Evolutionary conservation across 2,797 vertebrate genomes (phyloP), one percentile per base, ranked within the genome.

Genomic region (Halcyon leucocephala): DNA sequence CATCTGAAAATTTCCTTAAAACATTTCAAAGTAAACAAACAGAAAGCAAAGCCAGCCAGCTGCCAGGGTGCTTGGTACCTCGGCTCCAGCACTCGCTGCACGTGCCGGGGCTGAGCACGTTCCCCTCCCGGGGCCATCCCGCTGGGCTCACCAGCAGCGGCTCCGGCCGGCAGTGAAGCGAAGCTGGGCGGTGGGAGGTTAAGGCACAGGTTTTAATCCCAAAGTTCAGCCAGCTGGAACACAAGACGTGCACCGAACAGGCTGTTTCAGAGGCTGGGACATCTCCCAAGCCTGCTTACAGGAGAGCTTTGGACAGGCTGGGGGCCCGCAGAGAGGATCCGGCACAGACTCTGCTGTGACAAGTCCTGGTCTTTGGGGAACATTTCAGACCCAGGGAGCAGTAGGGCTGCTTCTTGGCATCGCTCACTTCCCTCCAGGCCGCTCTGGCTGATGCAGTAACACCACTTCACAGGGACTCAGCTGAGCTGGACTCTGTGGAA

Each of bases 151-250:
- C 46, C 21, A 21, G 20, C 21, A 11, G 46, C 48, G 3, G 48
- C 48, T 48, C 22, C 12, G 48, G 48, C 12, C 12, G 10, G 12
- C 22, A 21, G 21, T 12, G 4, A 37, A 37, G 37, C 37, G 10
- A 37, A 37, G 37, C 65, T 1, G 0, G 41, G 6, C 21, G 69
- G 54, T 31, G 66, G 48, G 85, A 95, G 78, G 66, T 96, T 98
- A 98, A 98, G 98, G 98, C 98, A 98, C 98, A 97, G 93, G 96
- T 90, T 97, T 97, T 77, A 92, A 97, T 97, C 97, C 96, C 62
- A 73, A 97, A 94, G 66, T 95, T 89, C 89, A 94, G 86, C 88
- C 41, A 48, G 67, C 5, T 2, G 7, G 74, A 94, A 55, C 11
- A 39, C 0, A 0, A 77, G 60, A 41, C 0, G 0, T 35, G 87